phyloP scores from a whole-genome alignment of 2,797 vertebrate genomes.

The Uromys caudimaculatus region DNA sequence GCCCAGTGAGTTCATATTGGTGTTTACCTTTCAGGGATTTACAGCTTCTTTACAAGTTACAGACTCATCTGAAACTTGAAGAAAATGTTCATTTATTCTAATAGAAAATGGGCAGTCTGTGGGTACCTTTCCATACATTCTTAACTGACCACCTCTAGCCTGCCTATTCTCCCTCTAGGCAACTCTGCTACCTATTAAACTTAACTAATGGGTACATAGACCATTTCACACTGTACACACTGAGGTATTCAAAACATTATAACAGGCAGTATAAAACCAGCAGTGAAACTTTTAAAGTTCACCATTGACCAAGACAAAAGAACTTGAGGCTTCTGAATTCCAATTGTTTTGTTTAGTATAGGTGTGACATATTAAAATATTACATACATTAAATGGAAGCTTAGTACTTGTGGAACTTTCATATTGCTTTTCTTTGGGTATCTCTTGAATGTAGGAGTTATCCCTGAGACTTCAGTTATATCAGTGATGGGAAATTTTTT shows the following conservation, averaged over 20 bases:
- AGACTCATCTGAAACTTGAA: slow-evolving; percentile 40
- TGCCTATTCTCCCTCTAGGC: background rate
- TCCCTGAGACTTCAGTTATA: background rate
- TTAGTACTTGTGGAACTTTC: background rate
- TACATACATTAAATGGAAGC: background rate
- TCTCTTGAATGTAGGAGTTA: background rate
- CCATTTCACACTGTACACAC: background rate
- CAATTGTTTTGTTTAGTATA: background rate
- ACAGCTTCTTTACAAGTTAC: slow-evolving; percentile 43
- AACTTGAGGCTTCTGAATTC: slow-evolving; percentile 34
- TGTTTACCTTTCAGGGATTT: slow-evolving; percentile 69
- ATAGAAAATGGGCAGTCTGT: background rate
- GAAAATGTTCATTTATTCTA: slow-evolving; percentile 53
- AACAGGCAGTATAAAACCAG: slow-evolving; percentile 40
- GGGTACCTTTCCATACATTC: background rate
- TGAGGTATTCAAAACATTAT: slow-evolving; percentile 42
- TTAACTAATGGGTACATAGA: background rate
- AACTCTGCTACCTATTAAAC: background rate
- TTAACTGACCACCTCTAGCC: background rate
- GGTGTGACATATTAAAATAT: background rate
- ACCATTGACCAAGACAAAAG: slow-evolving; percentile 71
- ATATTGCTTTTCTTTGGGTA: background rate
- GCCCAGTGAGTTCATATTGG: slow-evolving; percentile 26
- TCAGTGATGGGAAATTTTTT: background rate
- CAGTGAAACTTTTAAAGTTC: slow-evolving; percentile 71